Conservation (phyloP, 2,888 invertebrate species). For the Teinopalpus imperialis region DNA sequence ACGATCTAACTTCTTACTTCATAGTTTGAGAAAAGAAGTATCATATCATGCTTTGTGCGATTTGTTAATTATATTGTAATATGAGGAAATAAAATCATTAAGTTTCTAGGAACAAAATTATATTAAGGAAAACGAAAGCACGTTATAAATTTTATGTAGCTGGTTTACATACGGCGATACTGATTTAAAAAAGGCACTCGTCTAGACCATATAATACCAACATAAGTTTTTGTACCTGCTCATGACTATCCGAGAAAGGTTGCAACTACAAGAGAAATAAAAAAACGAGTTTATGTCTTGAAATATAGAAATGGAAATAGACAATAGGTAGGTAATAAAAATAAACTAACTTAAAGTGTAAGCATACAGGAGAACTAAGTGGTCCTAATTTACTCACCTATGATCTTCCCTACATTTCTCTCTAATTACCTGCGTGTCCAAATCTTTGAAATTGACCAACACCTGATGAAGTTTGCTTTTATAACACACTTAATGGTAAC, state of each 20-base stretch:
- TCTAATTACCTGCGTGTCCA: constrained; percentile 14
- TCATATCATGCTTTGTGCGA: no score
- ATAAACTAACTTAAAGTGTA: constrained; percentile 15
- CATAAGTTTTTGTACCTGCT: constrained; percentile 70
- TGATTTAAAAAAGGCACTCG: constrained; percentile 47
- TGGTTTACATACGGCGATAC: constrained; percentile 43
- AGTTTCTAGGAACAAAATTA: constrained; percentile 9
- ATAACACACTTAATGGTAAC: no score
- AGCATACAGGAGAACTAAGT: constrained; percentile 22
- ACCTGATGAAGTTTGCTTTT: background rate
- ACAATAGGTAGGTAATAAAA: constrained; percentile 17
- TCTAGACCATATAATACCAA: constrained; percentile 49
- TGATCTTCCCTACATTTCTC: background rate
- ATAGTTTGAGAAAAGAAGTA: no score
- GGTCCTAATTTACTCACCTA: constrained; percentile 18
- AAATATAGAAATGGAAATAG: constrained; percentile 32
- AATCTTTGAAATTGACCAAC: constrained; percentile 7
- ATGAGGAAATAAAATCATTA: constrained; percentile 21
- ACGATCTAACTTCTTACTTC: no score
- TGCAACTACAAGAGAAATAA: constrained; percentile 78
- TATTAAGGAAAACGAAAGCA: constrained; percentile 19
- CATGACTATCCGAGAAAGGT: constrained; percentile 81
- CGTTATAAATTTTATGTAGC: constrained; percentile 28
- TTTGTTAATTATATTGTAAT: constrained; percentile 3
- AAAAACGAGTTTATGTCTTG: constrained; percentile 50